A percentile compares a stretch with the other conserved stretches of the same genome.
Evolutionary conservation across 2,113 vertebrate genomes (phyloP).

Genomic region (Benitochromis conjunctus): DNA sequence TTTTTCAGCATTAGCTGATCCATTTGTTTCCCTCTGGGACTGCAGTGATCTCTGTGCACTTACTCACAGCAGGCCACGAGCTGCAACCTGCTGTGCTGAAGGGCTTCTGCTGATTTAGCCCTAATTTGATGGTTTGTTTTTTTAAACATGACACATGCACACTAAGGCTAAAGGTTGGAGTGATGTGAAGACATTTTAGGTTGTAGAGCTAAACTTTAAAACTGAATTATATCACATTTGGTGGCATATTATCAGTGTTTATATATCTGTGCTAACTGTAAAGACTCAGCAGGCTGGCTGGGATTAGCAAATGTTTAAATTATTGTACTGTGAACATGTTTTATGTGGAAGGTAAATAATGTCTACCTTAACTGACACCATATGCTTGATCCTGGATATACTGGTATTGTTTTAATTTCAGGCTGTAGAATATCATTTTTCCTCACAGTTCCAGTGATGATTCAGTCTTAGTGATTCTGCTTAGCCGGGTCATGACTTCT

Average conservation of each 20-base stretch:
- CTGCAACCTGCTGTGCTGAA: background rate
- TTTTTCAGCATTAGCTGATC: background rate
- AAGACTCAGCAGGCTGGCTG: background rate
- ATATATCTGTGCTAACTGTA: background rate
- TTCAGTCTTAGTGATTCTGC: background rate
- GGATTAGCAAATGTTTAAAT: background rate
- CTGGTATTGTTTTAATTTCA: background rate
- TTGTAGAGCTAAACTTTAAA: background rate
- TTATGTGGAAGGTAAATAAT: background rate
- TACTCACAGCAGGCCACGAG: background rate
- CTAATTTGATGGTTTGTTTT: background rate
- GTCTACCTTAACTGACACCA: background rate
- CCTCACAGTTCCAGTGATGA: too few relatives aligned
- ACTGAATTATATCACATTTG: background rate
- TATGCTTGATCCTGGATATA: background rate
- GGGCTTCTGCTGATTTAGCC: background rate
- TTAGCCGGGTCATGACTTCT: background rate
- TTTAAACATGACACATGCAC: background rate
- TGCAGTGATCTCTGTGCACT: background rate
- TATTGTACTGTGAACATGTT: rapidly evolving
- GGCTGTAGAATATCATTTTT: background rate
- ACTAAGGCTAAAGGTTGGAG: background rate
- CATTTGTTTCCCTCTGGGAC: background rate
- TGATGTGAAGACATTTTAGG: background rate
- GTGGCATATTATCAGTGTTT: background rate